A percentile compares a stretch with the other conserved stretches of the same genome.
Evolutionary conservation across 2,797 vertebrate species (phyloP).

Genomic region (Chelonia mydas): DNA sequence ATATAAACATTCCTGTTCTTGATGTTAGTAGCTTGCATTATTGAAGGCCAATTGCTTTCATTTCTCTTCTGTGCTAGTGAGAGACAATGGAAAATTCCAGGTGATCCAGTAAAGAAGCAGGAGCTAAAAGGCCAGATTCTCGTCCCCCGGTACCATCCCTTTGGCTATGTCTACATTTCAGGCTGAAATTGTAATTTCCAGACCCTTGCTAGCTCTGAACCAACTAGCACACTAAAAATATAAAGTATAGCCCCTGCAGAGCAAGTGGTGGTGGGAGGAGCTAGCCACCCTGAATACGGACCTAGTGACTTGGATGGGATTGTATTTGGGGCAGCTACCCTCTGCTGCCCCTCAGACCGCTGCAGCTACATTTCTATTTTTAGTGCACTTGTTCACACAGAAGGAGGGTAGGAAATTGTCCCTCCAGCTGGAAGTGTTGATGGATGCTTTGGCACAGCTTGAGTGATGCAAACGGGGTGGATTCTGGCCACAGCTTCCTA

Average conservation of each 20-base stretch:
- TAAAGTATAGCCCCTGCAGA: neutral
- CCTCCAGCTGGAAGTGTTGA: neutral
- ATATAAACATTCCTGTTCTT: neutral
- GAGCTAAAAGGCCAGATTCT: neutral
- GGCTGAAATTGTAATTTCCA: neutral
- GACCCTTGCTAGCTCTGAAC: neutral
- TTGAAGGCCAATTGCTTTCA: neutral
- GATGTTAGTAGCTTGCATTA: neutral
- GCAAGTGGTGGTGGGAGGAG: neutral
- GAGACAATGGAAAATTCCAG: neutral
- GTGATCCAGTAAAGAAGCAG: neutral
- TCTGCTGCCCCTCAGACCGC: neutral
- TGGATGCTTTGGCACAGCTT: neutral
- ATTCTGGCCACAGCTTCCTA: neutral
- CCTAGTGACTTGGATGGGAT: neutral
- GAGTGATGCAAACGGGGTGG: neutral
- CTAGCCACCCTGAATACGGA: neutral
- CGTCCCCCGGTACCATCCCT: neutral
- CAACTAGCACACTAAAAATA: neutral
- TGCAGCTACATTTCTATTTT: neutral
- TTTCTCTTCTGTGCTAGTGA: neutral
- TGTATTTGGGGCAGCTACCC: neutral
- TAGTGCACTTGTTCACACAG: neutral
- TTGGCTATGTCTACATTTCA: neutral
- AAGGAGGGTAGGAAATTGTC: neutral